These are phyloP conservation scores for Desoria tigrina DNA, from an alignment of 2,888 invertebrate genomes.

Conservation along the genomic window DNA sequence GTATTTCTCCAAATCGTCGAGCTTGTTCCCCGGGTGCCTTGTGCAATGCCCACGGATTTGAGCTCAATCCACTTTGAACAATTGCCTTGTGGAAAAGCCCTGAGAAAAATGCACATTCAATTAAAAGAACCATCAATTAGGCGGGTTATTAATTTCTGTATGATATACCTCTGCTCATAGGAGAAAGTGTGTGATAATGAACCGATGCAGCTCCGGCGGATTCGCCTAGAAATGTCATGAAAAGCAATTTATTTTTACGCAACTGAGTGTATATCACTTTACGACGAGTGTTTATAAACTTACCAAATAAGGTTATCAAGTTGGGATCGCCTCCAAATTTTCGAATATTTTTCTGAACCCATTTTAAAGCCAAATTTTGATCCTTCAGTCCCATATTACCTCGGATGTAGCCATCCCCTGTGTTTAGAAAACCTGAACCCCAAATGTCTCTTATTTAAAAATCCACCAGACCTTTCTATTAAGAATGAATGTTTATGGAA, in stretches of 20 bases:
- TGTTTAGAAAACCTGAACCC: conserved; percentile 38
- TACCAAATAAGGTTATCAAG: conserved; percentile 30
- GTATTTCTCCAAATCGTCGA: conserved; percentile 36
- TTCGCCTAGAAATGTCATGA: neutral
- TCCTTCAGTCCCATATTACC: conserved; percentile 41
- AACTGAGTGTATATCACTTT: too few species aligned
- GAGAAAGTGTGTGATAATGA: conserved; percentile 35
- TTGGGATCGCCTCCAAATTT: conserved; percentile 31
- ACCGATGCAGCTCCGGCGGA: conserved; percentile 31
- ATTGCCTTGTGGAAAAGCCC: conserved; percentile 41
- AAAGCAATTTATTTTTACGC: neutral
- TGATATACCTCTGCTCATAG: conserved; percentile 30
- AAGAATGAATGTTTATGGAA: neutral
- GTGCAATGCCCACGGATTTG: conserved; percentile 38
- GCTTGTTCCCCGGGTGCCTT: conserved; percentile 31
- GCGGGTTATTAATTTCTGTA: neutral
- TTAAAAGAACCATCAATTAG: too few species aligned
- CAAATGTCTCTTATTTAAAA: too few species aligned
- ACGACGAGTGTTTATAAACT: too few species aligned
- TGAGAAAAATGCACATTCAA: conserved; percentile 5
- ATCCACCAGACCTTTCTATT: too few species aligned
- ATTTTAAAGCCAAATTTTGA: conserved; percentile 23
- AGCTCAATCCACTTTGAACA: conserved; percentile 36
- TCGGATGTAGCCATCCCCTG: conserved; percentile 28
- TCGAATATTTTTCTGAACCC: conserved; percentile 33